These are phyloP conservation scores for Dilophus febrilis DNA, from an alignment of 2,888 invertebrate genomes.

Conservation along the genomic window DNA sequence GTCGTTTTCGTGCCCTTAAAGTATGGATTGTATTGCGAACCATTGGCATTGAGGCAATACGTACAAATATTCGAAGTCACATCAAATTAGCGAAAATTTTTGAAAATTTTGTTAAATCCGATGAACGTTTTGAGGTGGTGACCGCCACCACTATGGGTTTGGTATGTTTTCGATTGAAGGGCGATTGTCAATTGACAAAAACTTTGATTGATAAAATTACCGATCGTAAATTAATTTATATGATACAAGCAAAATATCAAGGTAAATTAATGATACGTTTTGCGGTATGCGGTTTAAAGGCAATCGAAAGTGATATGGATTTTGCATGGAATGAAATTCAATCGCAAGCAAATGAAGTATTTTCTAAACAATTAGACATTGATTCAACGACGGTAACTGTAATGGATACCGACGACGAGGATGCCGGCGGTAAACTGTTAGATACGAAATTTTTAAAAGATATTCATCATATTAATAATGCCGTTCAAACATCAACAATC, in stretches of 20 bases:
- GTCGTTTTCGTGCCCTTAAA: slow-evolving; percentile 77
- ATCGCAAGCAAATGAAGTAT: slow-evolving; percentile 32
- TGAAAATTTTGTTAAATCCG: slow-evolving; percentile 47
- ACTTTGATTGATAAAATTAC: slow-evolving; percentile 53
- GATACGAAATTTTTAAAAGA: too few species aligned
- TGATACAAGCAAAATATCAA: slow-evolving; percentile 58
- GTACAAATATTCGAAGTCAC: slow-evolving; percentile 58
- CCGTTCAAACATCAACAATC: too few species aligned
- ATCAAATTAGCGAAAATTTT: slow-evolving; percentile 62
- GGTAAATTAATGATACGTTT: slow-evolving; percentile 60
- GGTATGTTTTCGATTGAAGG: slow-evolving; percentile 78
- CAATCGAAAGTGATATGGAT: slow-evolving; percentile 51
- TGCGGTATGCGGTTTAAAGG: slow-evolving; percentile 59
- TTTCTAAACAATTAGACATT: too few species aligned
- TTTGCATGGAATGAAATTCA: slow-evolving; percentile 54
- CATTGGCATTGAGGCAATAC: slow-evolving; percentile 65
- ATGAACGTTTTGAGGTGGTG: slow-evolving; percentile 64
- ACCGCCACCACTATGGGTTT: slow-evolving; percentile 59
- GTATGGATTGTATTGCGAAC: slow-evolving; percentile 83
- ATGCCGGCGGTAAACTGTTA: too few species aligned
- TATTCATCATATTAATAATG: too few species aligned
- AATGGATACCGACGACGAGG: too few species aligned
- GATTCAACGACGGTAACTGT: too few species aligned
- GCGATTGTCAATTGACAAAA: slow-evolving; percentile 50
- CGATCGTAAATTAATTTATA: slow-evolving; percentile 58